Evolutionary conservation across 1,140 invertebrate species (phyloP), one percentile per base, ranked within the genome.

Genomic region (Scaptomyza pallida): DNA sequence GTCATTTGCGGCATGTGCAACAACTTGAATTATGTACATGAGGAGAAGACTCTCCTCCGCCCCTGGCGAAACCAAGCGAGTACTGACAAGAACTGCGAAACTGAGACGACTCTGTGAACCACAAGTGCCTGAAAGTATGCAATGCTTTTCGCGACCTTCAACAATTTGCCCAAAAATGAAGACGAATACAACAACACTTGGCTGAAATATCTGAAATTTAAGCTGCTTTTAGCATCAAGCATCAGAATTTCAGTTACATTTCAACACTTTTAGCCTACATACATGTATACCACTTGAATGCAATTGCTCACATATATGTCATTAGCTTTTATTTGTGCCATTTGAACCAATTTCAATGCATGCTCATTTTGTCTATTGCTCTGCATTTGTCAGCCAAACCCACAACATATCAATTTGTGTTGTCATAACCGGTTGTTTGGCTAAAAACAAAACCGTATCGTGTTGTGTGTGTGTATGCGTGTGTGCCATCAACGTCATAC

Each of bases 1-100:
- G 74, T 88, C 74, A 72, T 75, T 82, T 86, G 81, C 64, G 81
- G 82, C 81, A 86, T 86, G 81, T 88, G 81, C 81, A 86, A 86
- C 81, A 88, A 88, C 81, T 86, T 86, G 81, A 86, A 88, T 88
- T 86, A 86, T 88, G 81, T 69, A 81, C 81, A 88, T 63, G 77
- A 86, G 73, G n/a, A n/a, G n/a, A n/a, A 37, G 10, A 12, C 6
- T 26, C 23, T n/a, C n/a, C n/a, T n/a, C n/a, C n/a, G n/a, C 23
- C 33, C 10, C 12, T 2, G 2, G 26, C 33, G 33, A 12, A 37
- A 26, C 23, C 68, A 64, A 40, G 35, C 16, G 21, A 61, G 12
- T 26, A 19, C 26, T 43, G 26, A 13, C 54, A 30, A 30, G 33
- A 21, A 55, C 40, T 40, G 41, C 13, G n/a, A 40, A 61, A 19